Evolutionary conservation across 2,113 vertebrate species (phyloP), one percentile per base, ranked within the genome.

Genomic region (Pipra filicauda): DNA sequence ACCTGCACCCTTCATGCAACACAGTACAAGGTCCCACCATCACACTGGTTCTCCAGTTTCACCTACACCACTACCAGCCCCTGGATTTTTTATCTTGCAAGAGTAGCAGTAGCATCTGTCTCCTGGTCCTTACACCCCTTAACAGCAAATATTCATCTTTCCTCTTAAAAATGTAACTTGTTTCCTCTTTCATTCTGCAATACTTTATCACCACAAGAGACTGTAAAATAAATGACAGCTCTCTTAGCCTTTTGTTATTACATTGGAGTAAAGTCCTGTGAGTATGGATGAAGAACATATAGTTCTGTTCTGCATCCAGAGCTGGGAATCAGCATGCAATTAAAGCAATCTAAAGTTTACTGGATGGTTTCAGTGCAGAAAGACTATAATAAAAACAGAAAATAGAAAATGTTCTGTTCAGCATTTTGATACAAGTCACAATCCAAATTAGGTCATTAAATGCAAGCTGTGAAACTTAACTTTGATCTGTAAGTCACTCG

Each of bases 391-490:
- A 70, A 51, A 79, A 90, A 61, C 15, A 76, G 37, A 71, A 83
- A 72, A 88, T 14, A 62, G 37, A 57, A 91, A 83, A 62, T n/a
- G 33, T 55, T 90, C 73, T 65, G n/a, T 75, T 83, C 35, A 3
- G 48, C 61, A 55, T 69, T 96, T 95, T 48, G 59, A 74, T 65
- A 64, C 48, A 59, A 93, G 73, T 52, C 75, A 71, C 64, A 59
- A 44, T 64, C 67, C 75, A 94, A 83, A 94, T 90, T 44, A 72
- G 76, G 74, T 85, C 75, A 92, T 88, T 90, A 96, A 89, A 94
- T 84, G 85, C 76, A 89, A 52, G 43, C 79, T 81, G 48, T 52
- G 72, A 91, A 93, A 86, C 17, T 57, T 91, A 89, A 72, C 88
- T 97, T 90, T 92, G 82, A 96, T 94, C 43, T 64, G 31, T 48